Percentiles rank a stretch among this genome's conserved stretches.
Conservation (phyloP, 2,797 vertebrate genomes). For the Columba guinea region DNA sequence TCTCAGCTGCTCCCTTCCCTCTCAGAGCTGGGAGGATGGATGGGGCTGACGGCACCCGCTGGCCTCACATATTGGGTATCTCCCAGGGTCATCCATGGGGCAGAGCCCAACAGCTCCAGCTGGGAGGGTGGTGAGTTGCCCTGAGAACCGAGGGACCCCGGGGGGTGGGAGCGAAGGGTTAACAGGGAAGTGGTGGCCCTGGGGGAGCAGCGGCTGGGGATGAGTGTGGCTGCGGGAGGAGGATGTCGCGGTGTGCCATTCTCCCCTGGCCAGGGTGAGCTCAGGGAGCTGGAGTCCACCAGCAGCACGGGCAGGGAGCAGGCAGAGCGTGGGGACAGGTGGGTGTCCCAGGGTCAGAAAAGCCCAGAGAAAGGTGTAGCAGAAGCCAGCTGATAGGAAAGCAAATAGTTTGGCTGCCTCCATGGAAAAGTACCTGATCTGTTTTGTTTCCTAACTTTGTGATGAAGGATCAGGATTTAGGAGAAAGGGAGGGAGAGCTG, state of each 20-base stretch:
- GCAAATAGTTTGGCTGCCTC: constrained; percentile 50
- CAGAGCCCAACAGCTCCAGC: background rate
- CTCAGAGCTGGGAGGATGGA: background rate
- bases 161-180: background rate
- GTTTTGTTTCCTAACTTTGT: constrained; percentile 54
- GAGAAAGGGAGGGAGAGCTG: constrained; percentile 37
- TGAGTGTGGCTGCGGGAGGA: background rate
- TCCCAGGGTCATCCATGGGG: background rate
- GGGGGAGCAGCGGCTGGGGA: constrained; percentile 18
- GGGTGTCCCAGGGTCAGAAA: background rate
- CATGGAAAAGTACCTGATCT: constrained; percentile 50
- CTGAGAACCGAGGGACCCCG: fast-evolving
- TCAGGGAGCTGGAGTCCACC: constrained; percentile 38
- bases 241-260: background rate
- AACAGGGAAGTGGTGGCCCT: background rate
- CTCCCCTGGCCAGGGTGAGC: constrained; percentile 39
- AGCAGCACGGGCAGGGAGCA: background rate
- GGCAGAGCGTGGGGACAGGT: background rate
- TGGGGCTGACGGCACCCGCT: background rate
- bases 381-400: constrained; percentile 6
- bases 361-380: background rate
- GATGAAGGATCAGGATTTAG: constrained; percentile 66
- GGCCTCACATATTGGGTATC: background rate
- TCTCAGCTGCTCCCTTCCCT: background rate
- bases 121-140: fast-evolving